Percentiles rank a stretch among this genome's conserved stretches.
phyloP scores from a whole-genome alignment of 2,888 invertebrate genomes.

The Galerucella nymphaeae region DNA sequence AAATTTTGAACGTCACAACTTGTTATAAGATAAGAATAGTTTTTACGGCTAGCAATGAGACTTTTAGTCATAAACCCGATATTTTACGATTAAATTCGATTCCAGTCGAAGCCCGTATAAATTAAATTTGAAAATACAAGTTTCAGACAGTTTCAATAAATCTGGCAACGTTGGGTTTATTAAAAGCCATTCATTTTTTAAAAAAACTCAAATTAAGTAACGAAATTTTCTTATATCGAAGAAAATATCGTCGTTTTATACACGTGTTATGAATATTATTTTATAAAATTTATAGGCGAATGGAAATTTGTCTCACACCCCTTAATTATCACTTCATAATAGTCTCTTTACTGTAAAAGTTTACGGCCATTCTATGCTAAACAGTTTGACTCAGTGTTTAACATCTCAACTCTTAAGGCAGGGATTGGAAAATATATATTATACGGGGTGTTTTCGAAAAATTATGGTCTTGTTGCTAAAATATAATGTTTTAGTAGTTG shows the following conservation, averaged over 20 bases:
- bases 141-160: too few species aligned
- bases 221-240: too few species aligned
- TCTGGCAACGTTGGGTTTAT: too few species aligned
- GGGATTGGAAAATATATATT: too few species aligned
- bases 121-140: too few species aligned
- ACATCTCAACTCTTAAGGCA: too few species aligned
- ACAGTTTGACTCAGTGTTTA: not conserved
- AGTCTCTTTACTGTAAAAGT: not conserved
- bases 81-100: constrained; percentile 1
- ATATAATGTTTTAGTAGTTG: too few species aligned
- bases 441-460: too few species aligned
- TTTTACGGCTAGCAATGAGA: not conserved
- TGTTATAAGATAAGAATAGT: constrained; percentile 5
- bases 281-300: not conserved
- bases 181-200: too few species aligned
- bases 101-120: not conserved
- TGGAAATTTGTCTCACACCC: not conserved
- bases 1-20: constrained; percentile 9
- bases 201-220: too few species aligned
- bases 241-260: too few species aligned
- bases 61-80: not conserved
- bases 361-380: not conserved
- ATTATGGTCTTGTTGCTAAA: too few species aligned
- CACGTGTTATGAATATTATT: constrained; percentile 5
- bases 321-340: not conserved